Conservation (phyloP, 2,888 invertebrate species). For the Cosmia trapezina region DNA sequence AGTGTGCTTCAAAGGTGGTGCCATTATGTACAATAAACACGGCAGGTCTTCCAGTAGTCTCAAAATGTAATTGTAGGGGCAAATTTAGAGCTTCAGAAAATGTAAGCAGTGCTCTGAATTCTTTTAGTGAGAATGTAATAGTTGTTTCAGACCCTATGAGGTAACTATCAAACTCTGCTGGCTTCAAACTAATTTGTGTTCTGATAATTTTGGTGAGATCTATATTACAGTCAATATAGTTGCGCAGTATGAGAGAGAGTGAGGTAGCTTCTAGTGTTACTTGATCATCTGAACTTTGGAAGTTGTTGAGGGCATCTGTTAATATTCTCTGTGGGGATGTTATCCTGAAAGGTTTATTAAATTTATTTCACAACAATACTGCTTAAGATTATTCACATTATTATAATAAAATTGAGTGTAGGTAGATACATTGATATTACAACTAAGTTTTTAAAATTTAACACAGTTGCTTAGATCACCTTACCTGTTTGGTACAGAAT, state of each 20-base stretch:
- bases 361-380: not conserved
- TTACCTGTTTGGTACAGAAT: slow-evolving; percentile 89
- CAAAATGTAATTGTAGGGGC: slow-evolving; percentile 93
- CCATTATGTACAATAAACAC: slow-evolving; percentile 94
- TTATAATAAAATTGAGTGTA: not conserved
- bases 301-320: slow-evolving; percentile 94
- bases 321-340: slow-evolving; percentile 92
- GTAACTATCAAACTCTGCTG: slow-evolving; percentile 94
- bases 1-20: slow-evolving; percentile 94
- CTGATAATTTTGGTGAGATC: slow-evolving; percentile 93
- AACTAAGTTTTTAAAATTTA: not conserved
- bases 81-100: slow-evolving; percentile 94
- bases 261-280: slow-evolving; percentile 93
- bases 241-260: slow-evolving; percentile 92
- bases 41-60: slow-evolving; percentile 94
- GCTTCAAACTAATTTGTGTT: slow-evolving; percentile 94
- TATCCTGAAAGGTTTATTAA: slow-evolving; percentile 83
- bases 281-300: slow-evolving; percentile 95
- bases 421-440: not conserved
- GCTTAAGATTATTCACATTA: not conserved
- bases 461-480: not conserved
- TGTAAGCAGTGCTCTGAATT: slow-evolving; percentile 94
- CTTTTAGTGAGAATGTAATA: slow-evolving; percentile 96
- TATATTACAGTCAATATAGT: slow-evolving; percentile 93
- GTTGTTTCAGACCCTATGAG: slow-evolving; percentile 91